Percentiles rank a stretch among this genome's conserved stretches.
phyloP scores from a whole-genome alignment of 2,797 vertebrate genomes.

The Pelodytes ibericus region DNA sequence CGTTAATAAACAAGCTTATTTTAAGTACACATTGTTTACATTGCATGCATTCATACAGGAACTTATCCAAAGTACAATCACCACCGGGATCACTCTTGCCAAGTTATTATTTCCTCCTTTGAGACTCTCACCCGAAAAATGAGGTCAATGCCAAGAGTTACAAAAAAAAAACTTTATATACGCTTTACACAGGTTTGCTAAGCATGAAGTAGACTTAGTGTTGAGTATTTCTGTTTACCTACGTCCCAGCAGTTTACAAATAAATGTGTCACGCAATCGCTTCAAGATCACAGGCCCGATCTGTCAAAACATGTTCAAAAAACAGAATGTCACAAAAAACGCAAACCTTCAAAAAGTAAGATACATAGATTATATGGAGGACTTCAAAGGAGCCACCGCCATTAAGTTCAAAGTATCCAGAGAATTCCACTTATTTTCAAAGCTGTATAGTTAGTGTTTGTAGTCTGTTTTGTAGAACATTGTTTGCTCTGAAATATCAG shows the following conservation, averaged over 20 bases:
- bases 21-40: not conserved
- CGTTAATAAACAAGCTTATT: no score
- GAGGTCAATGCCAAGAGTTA: not conserved
- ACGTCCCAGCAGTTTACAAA: conserved; percentile 31
- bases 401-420: conserved; percentile 56
- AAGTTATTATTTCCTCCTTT: conserved; percentile 15
- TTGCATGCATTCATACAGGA: conserved; percentile 3
- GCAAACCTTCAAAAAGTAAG: conserved; percentile 53
- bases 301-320: conserved; percentile 36
- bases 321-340: conserved; percentile 12
- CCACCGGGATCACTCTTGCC: not conserved
- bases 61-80: not conserved
- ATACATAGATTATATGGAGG: conserved; percentile 62
- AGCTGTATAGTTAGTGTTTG: conserved; percentile 42
- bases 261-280: conserved; percentile 31
- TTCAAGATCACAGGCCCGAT: conserved; percentile 41
- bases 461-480: conserved; percentile 30
- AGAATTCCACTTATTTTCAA: conserved; percentile 60
- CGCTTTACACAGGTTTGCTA: conserved; percentile 2
- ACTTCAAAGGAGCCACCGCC: conserved; percentile 63
- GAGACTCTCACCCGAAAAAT: conserved; percentile 12
- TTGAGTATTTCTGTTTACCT: not conserved
- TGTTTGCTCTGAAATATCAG: conserved; percentile 10
- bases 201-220: conserved; percentile 21
- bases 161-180: conserved; percentile 5